These are phyloP conservation scores for Papilio polytes DNA, from an alignment of 1,140 invertebrate species.

Conservation along the genomic window DNA sequence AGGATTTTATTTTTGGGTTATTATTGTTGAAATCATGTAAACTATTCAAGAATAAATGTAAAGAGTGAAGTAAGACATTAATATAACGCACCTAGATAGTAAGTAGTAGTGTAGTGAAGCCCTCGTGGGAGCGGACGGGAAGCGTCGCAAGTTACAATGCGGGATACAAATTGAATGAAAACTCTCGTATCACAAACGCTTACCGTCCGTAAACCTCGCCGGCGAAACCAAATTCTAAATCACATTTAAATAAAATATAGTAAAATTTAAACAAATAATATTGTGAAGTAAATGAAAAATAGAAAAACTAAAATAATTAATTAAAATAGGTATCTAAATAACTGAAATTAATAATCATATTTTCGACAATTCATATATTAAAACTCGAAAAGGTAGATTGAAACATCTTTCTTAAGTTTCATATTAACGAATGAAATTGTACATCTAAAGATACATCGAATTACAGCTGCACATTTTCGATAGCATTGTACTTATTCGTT, in stretches of 20 bases:
- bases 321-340: conserved; percentile 54
- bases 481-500: not conserved
- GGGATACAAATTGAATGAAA: conserved; percentile 30
- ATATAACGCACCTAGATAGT: conserved; percentile 76
- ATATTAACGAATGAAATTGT: conserved; percentile 33
- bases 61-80: conserved; percentile 54
- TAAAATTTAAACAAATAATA: conserved; percentile 65
- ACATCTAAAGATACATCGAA: conserved; percentile 43
- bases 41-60: conserved; percentile 40
- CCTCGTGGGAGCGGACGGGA: conserved; percentile 53
- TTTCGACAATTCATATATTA: conserved; percentile 43
- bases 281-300: conserved; percentile 61
- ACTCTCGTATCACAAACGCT: conserved; percentile 39
- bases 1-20: conserved; percentile 22
- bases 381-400: not conserved
- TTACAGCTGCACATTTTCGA: conserved; percentile 38
- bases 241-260: conserved; percentile 73
- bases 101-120: conserved; percentile 71
- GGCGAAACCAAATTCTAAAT: conserved; percentile 81
- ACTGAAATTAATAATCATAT: conserved; percentile 44
- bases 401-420: not conserved
- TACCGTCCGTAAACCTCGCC: conserved; percentile 55
- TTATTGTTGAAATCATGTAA: conserved; percentile 31
- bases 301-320: conserved; percentile 64
- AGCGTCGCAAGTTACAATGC: conserved; percentile 41